Base-by-base conservation (phyloP, 2,113 vertebrate species). In the Pseudolaguvia tuberculata region DNA sequence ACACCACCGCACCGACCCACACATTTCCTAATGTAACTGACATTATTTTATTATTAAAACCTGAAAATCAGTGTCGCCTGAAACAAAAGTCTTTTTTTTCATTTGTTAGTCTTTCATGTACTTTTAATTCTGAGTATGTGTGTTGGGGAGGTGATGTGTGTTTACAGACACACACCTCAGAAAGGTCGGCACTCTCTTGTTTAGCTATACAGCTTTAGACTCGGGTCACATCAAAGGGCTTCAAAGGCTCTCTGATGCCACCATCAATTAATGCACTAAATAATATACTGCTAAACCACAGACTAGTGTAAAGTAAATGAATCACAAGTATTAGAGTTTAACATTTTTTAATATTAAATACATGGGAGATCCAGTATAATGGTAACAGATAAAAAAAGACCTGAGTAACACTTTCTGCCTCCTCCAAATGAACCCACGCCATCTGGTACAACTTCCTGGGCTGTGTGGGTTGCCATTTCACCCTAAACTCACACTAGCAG, bases 191-290 rank as follows among this genome's bases (percentile, higher is more conserved):
- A 75, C 68, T 48, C 42, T 70, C 39, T 42, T 70, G 45, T 29
- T 31, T 59, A 75, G 75, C 78, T 75, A 53, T 55, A 55, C 25
- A 35, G 52, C 63, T 66, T 63, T 35, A 75, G 50, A 69, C 65
- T 70, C 68, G 48, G 80, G 76, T 78, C 77, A 81, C 73, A 76
- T 81, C 77, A 81, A 81, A 81, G 76, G 69, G 69, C 76, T 78
- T 81, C 80, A 81, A 81, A 81, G 76, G 21, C 72, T 59, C 69
- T 81, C 62, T 78, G 80, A 81, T 76, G 73, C 69, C 67, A 66
- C 55, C 62, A 73, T 69, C 72, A 72, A 76, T 81, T 78, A 78
- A 72, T 75, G 58, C 21, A 63, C 51, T 29, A n/a, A n/a, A 68
- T 81, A 75, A 70, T 75, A n/a, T 45, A 69, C 29, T 52, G 15